Evolutionary conservation across 2,797 vertebrate genomes (phyloP).

Genomic region (Chiloscyllium punctatum): DNA sequence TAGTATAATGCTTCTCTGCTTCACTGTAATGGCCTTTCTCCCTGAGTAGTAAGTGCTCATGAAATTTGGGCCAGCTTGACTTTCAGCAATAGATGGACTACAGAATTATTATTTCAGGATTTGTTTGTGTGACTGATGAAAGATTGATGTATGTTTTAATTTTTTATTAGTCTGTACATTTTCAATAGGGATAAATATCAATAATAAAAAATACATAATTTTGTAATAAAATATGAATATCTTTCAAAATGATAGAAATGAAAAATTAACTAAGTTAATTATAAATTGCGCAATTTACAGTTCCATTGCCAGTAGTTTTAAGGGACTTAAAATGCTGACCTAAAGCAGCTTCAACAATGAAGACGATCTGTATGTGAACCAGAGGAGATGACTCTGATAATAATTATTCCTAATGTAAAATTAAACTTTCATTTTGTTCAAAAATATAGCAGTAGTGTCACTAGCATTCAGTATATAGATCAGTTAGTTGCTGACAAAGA

Average conservation of each 20-base stretch:
- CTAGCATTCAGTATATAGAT: neutral
- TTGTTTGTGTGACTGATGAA: neutral
- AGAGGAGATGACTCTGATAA: neutral
- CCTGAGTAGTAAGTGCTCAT: neutral
- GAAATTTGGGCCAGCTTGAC: neutral
- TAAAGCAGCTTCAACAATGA: neutral
- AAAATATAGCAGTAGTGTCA: neutral
- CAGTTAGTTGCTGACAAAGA: neutral
- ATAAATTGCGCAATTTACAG: neutral
- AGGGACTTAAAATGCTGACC: neutral
- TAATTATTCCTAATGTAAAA: neutral
- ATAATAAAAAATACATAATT: neutral
- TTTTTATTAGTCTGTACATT: neutral
- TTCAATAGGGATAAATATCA: neutral
- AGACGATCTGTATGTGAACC: neutral
- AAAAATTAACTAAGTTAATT: neutral
- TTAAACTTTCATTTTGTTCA: neutral
- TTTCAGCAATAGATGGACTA: neutral
- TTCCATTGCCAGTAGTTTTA: neutral
- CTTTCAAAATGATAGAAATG: neutral
- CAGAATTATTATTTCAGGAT: neutral
- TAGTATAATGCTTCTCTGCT: too few species aligned
- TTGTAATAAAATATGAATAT: neutral
- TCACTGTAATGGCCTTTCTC: neutral
- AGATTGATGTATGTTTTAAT: neutral